phyloP scores from a whole-genome alignment of 2,888 invertebrate species.

The Cremastobaeus sp. region DNA sequence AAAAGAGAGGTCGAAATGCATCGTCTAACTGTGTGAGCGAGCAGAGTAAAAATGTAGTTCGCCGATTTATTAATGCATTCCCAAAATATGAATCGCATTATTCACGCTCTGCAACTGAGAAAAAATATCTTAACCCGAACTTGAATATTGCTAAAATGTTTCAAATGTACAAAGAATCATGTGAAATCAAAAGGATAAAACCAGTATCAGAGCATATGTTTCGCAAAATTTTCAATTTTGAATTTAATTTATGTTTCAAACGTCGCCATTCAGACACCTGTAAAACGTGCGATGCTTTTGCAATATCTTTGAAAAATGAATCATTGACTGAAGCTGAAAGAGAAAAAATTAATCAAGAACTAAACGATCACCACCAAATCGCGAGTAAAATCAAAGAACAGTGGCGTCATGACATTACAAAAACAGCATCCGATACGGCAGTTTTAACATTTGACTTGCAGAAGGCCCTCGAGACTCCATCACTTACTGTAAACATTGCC shows the following conservation, averaged over 20 bases:
- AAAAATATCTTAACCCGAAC: conserved; percentile 7
- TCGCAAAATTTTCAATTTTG: conserved; percentile 30
- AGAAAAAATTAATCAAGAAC: background rate
- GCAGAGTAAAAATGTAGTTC: conserved; percentile 16
- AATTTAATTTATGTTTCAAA: conserved; percentile 39
- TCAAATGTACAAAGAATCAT: conserved; percentile 9
- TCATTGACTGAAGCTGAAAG: background rate
- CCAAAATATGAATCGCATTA: conserved; percentile 38
- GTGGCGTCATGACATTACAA: background rate
- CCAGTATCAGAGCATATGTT: conserved; percentile 18
- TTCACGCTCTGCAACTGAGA: conserved; percentile 6
- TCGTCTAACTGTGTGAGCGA: no score
- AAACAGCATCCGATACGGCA: background rate
- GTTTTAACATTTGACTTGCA: conserved; percentile 11
- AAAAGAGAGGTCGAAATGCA: no score
- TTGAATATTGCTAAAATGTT: conserved; percentile 26
- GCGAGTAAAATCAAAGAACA: background rate
- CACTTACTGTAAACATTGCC: conserved; percentile 3
- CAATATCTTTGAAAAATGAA: background rate
- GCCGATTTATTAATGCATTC: conserved; percentile 22
- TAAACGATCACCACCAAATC: background rate
- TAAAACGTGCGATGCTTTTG: conserved; percentile 19
- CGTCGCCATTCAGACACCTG: conserved; percentile 30
- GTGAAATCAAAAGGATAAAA: conserved; percentile 2
- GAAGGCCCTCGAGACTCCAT: conserved; percentile 6